phyloP scores from a whole-genome alignment of 2,797 vertebrate species.

The Ispidina lecontei region DNA sequence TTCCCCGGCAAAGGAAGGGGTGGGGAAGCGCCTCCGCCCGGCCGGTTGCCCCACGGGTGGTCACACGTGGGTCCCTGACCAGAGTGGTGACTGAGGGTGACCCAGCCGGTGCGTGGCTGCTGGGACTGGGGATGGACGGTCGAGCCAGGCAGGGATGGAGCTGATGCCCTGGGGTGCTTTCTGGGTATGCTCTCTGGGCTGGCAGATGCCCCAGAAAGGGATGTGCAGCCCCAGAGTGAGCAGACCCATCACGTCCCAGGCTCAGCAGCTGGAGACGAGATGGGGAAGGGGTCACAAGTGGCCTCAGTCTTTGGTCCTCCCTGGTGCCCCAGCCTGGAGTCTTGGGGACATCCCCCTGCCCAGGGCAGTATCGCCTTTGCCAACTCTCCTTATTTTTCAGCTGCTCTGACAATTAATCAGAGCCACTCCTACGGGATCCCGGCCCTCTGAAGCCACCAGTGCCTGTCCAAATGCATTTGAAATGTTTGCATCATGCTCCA shows the following conservation, averaged over 20 bases:
- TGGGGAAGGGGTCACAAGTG: not conserved
- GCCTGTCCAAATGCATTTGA: not conserved
- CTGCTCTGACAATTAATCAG: conserved; percentile 51
- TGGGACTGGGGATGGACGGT: accelerated
- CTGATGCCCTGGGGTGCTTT: not conserved
- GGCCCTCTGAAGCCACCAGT: not conserved
- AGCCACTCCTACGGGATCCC: conserved; percentile 9
- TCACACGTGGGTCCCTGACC: not conserved
- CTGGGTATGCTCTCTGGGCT: not conserved
- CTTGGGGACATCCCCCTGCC: not conserved
- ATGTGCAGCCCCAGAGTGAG: accelerated
- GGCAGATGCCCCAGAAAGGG: not conserved
- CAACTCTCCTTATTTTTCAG: conserved; percentile 14
- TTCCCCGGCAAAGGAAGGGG: not conserved
- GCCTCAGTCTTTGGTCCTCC: not conserved
- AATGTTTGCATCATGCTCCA: not conserved
- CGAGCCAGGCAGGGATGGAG: not conserved
- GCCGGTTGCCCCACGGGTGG: not conserved
- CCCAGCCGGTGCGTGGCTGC: accelerated
- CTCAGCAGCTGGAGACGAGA: not conserved
- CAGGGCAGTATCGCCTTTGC: not conserved
- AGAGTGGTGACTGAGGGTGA: not conserved
- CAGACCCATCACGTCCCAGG: accelerated
- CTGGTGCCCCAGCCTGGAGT: too few relatives aligned
- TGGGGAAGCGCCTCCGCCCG: not conserved